Percentiles rank a stretch among this genome's conserved stretches.
Conservation (phyloP, 2,113 vertebrate genomes). For the Arothron firmamentum region DNA sequence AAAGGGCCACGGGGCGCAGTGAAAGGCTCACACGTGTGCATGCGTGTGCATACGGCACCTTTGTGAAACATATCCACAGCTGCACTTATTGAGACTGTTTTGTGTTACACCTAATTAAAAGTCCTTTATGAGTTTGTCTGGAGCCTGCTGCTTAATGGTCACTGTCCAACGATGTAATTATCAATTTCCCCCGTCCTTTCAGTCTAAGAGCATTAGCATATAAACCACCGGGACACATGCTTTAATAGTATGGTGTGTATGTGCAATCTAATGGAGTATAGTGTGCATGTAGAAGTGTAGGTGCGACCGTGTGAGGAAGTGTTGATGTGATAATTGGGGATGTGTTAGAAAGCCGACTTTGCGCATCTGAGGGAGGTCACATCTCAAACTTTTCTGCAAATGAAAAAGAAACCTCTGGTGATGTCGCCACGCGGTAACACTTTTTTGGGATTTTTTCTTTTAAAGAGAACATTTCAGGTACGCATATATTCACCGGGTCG, state of each 20-base stretch:
- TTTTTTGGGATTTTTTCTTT: not conserved
- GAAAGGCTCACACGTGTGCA: slow-evolving; percentile 35
- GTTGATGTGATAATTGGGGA: slow-evolving; percentile 30
- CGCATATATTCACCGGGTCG: slow-evolving; percentile 23
- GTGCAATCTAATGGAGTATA: slow-evolving; percentile 41
- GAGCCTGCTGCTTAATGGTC: slow-evolving; percentile 51
- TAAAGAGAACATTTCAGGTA: slow-evolving; percentile 19
- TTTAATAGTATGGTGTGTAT: slow-evolving; percentile 43
- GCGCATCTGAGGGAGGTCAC: not conserved
- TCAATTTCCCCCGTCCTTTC: slow-evolving; percentile 58
- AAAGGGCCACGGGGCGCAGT: slow-evolving; percentile 56
- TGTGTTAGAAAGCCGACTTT: not conserved
- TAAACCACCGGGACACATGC: slow-evolving; percentile 40
- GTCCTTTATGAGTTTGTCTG: slow-evolving; percentile 61
- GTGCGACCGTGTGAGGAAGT: slow-evolving; percentile 8
- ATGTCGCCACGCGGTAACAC: slow-evolving; percentile 1
- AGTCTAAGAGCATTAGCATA: slow-evolving; percentile 46
- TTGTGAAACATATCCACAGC: slow-evolving; percentile 26
- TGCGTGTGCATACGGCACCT: slow-evolving; percentile 38
- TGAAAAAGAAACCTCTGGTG: slow-evolving; percentile 5
- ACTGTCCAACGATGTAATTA: slow-evolving; percentile 49
- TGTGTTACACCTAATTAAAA: slow-evolving; percentile 50
- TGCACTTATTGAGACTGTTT: slow-evolving; percentile 44
- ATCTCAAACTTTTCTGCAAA: slow-evolving; percentile 16
- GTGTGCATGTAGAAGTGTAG: slow-evolving; percentile 28